A percentile compares a stretch with the other conserved stretches of the same genome.
These are phyloP conservation scores for Chromis chromis DNA, from an alignment of 2,797 vertebrate genomes.

Conservation along the genomic window DNA sequence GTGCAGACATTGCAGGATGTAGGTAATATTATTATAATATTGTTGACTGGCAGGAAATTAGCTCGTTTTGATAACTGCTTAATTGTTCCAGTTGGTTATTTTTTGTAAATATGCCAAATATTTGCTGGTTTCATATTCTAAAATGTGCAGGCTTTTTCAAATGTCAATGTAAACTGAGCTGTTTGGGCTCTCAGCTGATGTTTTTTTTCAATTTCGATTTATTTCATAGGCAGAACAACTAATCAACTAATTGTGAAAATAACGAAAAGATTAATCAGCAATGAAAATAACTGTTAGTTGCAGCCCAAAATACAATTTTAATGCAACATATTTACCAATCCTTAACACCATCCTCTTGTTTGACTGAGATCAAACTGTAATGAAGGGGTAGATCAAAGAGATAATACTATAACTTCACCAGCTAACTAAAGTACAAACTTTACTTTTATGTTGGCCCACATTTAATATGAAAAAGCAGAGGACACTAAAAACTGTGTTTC, in stretches of 20 bases:
- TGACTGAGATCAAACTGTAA: background rate
- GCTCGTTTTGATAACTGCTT: background rate
- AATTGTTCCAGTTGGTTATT: background rate
- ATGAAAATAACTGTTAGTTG: background rate
- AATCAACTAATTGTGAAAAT: background rate
- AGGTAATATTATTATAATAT: background rate
- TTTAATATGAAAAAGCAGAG: background rate
- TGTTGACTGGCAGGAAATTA: background rate
- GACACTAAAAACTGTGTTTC: background rate
- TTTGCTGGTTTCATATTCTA: background rate
- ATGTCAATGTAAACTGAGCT: background rate
- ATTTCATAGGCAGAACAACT: background rate
- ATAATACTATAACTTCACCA: background rate
- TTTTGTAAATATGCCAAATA: no score
- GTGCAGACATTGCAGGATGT: slow-evolving; percentile 1
- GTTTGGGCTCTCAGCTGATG: no score
- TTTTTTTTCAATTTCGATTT: background rate
- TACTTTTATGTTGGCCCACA: background rate
- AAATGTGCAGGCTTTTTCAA: background rate
- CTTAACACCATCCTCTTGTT: background rate
- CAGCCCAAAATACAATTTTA: background rate
- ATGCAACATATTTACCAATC: background rate
- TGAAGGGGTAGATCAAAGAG: background rate
- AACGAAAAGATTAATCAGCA: background rate
- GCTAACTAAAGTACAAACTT: background rate